These are phyloP conservation scores for Cotesia chilonis DNA, from an alignment of 1,140 invertebrate genomes.

Conservation along the genomic window DNA sequence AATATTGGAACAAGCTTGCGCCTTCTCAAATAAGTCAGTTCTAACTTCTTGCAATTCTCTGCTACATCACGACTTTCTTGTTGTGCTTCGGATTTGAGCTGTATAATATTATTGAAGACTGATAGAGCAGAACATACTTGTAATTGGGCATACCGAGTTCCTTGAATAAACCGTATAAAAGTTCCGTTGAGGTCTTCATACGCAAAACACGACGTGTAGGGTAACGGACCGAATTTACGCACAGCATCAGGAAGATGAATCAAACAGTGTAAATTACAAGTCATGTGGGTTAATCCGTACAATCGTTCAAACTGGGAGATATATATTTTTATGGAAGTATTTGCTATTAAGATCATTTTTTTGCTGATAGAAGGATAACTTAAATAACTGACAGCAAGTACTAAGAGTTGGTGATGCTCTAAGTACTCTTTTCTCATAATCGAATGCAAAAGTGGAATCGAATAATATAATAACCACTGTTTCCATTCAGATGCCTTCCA, in stretches of 20 bases:
- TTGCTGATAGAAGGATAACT: neutral
- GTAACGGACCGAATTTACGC: neutral
- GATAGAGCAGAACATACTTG: constrained; percentile 21
- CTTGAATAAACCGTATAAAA: constrained; percentile 34
- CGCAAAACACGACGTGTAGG: constrained; percentile 29
- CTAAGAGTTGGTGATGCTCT: neutral
- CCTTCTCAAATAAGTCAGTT: neutral
- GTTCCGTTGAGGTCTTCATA: constrained; percentile 41
- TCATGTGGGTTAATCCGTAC: neutral
- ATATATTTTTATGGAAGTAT: neutral
- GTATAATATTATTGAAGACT: neutral
- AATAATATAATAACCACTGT: too few relatives aligned
- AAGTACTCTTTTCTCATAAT: neutral
- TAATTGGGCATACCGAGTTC: constrained; percentile 34
- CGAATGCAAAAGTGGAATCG: too few relatives aligned
- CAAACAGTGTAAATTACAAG: constrained; percentile 1
- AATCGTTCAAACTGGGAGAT: neutral
- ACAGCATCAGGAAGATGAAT: neutral
- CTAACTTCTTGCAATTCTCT: neutral
- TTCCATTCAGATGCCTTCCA: too few relatives aligned
- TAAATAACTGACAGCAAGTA: neutral
- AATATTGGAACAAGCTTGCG: too few relatives aligned
- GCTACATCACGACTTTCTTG: neutral
- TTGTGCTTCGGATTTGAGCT: neutral
- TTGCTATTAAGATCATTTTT: neutral